Evolutionary conservation across 2,113 vertebrate genomes (phyloP).

Genomic region (Gopherus flavomarginatus): DNA sequence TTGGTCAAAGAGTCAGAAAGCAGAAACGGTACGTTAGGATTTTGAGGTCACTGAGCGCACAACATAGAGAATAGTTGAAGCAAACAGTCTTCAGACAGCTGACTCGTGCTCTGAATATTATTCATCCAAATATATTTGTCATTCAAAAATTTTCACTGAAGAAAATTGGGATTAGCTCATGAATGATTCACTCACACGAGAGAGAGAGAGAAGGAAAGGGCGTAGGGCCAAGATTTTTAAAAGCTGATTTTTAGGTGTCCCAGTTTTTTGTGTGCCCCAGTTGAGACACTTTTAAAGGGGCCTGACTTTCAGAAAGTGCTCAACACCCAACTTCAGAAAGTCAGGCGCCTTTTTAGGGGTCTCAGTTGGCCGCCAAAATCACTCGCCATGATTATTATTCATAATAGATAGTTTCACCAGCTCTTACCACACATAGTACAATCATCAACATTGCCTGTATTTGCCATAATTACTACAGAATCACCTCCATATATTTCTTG

Average conservation of each 20-base stretch:
- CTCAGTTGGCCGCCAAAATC: neutral
- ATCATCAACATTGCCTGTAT: neutral
- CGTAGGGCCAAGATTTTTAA: fast-evolving
- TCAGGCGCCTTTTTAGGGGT: neutral
- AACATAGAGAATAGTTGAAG: neutral
- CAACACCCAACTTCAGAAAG: neutral
- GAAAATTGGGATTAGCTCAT: neutral
- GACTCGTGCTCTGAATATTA: fast-evolving
- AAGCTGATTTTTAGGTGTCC: neutral
- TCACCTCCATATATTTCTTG: no score
- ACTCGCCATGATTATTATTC: neutral
- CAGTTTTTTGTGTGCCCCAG: neutral
- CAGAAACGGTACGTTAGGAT: neutral
- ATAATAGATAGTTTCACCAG: neutral
- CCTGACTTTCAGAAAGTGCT: neutral
- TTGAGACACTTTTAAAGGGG: neutral
- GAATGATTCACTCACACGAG: neutral
- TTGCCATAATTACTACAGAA: neutral
- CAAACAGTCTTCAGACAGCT: neutral
- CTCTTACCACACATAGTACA: neutral
- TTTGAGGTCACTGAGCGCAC: neutral
- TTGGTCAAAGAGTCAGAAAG: neutral
- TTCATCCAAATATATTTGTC: neutral
- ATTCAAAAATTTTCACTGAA: fast-evolving
- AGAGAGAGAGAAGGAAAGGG: neutral